Base-by-base conservation (phyloP, 2,888 invertebrate genomes). In the Rotaria magnacalcarata region DNA sequence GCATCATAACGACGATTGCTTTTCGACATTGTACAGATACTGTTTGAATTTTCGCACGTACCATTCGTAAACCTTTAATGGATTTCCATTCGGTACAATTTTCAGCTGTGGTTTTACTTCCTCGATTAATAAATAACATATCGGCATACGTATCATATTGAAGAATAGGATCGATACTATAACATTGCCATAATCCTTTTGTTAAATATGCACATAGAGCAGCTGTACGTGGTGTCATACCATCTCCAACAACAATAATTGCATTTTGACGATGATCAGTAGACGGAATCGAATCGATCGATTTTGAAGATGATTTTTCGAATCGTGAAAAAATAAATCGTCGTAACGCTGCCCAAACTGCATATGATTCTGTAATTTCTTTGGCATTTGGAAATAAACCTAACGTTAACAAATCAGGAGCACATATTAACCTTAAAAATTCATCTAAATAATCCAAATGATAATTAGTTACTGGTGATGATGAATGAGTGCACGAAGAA, bases 1-100 rank as follows among this genome's bases (percentile, higher is more conserved):
- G 67, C 67, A 67, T 67, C 67, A 67, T 67, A 67, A 67, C 67
- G 4, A 67, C 34, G 34, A 67, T 67, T 34, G 67, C 67, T 67
- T 67, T 14, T 67, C 67, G 67, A 67, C 67, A 67, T 16, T 19
- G 16, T 4, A 67, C 34, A 67, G 34, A 67, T 34, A 67, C 27
- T 16, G 67, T 34, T 67, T 67, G 67, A 67, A 67, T 67, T 34
- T 67, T 67, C 3, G 67, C 67, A 67, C 67, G 67, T 67, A 34
- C 34, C 67, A 67, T 67, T 67, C 67, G 34, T 67, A 67, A 67
- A 19, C 67, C 67, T 67, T 41, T 19, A 0, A 34, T 67, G 14
- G 0, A 7, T 67, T 67, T 67, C 67, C 67, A 67, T 67, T 67
- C 27, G 16, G 16, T 34, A 34, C 67, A 67, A 34, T 67, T 34